Evolutionary conservation across 2,797 vertebrate species (phyloP).

Genomic region (Pantherophis vulpinus): DNA sequence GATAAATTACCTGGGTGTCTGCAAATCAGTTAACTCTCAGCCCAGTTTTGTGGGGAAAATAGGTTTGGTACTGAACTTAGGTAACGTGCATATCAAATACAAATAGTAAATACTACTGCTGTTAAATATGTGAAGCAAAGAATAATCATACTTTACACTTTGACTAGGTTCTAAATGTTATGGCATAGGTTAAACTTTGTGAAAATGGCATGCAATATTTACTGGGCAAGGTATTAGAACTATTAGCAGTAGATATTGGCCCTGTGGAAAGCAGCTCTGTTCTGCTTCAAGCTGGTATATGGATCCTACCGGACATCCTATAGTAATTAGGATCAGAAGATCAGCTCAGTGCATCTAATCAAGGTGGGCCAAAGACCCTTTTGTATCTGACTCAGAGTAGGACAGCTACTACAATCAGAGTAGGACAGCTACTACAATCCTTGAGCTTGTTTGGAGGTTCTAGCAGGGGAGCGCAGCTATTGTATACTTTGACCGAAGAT

Average conservation of each 20-base stretch:
- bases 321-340: neutral
- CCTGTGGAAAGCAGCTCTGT: neutral
- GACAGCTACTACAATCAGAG: neutral
- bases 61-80: neutral
- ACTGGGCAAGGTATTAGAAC: neutral
- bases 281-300: neutral
- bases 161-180: neutral
- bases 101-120: neutral
- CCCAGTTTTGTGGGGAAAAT: neutral
- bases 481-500: too few species aligned
- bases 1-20: neutral
- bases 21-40: neutral
- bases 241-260: neutral
- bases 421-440: neutral
- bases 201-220: neutral
- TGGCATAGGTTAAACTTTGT: neutral
- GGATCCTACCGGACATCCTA: neutral
- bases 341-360: neutral
- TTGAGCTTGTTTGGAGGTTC: too few species aligned
- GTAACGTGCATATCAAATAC: neutral
- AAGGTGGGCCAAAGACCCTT: neutral
- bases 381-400: neutral
- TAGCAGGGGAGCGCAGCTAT: too few species aligned
- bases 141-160: neutral
- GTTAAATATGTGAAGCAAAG: neutral